A percentile compares a stretch with the other conserved stretches of the same genome.
These are phyloP conservation scores for Drosophila sproati DNA, from an alignment of 1,140 invertebrate genomes.

Conservation along the genomic window DNA sequence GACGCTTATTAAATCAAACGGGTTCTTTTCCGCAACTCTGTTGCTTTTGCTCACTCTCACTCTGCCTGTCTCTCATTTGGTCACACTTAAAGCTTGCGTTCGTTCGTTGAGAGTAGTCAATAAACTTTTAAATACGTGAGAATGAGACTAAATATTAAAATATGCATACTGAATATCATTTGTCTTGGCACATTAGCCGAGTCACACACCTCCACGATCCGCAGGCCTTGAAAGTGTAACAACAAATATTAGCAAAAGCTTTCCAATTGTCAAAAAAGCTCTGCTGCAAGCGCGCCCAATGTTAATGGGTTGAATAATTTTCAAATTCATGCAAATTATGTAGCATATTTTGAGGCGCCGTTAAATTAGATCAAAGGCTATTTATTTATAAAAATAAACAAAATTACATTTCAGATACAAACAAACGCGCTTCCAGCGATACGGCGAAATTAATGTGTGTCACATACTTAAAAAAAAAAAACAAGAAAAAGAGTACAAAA, in stretches of 20 bases:
- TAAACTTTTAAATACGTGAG: constrained; percentile 30
- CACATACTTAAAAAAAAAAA: constrained; percentile 51
- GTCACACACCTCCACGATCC: constrained; percentile 37
- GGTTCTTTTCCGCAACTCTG: constrained; percentile 46
- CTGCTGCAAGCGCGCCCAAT: neutral
- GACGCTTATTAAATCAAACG: constrained; percentile 61
- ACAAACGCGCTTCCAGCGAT: constrained; percentile 20
- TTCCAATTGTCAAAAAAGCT: neutral
- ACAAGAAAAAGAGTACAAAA: constrained; percentile 25
- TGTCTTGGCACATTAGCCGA: constrained; percentile 24
- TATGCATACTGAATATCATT: constrained; percentile 30
- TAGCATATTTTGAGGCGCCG: constrained; percentile 41
- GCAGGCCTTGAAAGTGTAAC: constrained; percentile 3
- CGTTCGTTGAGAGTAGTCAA: constrained; percentile 6
- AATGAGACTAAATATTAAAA: constrained; percentile 2
- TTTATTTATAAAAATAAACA: constrained; percentile 59
- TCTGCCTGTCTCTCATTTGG: neutral
- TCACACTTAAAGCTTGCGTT: constrained; percentile 17
- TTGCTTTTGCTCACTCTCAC: constrained; percentile 7
- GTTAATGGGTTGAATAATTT: neutral
- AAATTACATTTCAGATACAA: constrained; percentile 24
- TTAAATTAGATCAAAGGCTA: constrained; percentile 50
- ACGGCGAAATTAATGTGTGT: constrained; percentile 34
- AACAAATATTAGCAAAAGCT: constrained; percentile 18
- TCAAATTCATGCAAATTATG: constrained; percentile 1